Conservation (phyloP, 2,888 invertebrate species). For the Acanthosepion pharaonis region DNA sequence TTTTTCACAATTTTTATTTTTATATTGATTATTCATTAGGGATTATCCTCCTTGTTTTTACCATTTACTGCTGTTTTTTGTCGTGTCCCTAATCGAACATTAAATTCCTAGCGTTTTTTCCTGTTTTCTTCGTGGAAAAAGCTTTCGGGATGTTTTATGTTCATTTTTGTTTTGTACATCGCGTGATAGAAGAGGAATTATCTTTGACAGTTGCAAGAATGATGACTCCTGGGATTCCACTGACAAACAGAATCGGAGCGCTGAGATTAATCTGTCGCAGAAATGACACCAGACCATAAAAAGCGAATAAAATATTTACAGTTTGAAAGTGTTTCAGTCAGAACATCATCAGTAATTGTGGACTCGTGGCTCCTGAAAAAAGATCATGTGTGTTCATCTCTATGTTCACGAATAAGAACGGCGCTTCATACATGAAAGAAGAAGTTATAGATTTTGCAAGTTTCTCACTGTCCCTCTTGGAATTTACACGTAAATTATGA, state of each 20-base stretch:
- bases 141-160: not conserved
- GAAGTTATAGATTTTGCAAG: not conserved
- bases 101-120: not conserved
- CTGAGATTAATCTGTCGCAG: not conserved
- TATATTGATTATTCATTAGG: too few species aligned
- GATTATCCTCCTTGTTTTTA: not conserved
- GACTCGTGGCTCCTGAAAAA: not conserved
- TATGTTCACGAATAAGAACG: not conserved
- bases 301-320: not conserved
- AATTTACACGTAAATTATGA: too few species aligned
- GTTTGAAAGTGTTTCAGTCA: not conserved
- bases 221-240: not conserved
- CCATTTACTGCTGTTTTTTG: not conserved
- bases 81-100: not conserved
- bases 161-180: not conserved
- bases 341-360: not conserved
- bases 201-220: slow-evolving; percentile 33
- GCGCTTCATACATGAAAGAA: not conserved
- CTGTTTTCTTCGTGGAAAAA: not conserved
- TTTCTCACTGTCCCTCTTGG: too few species aligned
- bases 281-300: not conserved
- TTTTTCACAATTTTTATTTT: too few species aligned
- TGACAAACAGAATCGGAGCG: not conserved
- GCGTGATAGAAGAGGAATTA: not conserved
- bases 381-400: not conserved